phyloP scores from a whole-genome alignment of 2,113 vertebrate species.

The Myotis lucifugus region DNA sequence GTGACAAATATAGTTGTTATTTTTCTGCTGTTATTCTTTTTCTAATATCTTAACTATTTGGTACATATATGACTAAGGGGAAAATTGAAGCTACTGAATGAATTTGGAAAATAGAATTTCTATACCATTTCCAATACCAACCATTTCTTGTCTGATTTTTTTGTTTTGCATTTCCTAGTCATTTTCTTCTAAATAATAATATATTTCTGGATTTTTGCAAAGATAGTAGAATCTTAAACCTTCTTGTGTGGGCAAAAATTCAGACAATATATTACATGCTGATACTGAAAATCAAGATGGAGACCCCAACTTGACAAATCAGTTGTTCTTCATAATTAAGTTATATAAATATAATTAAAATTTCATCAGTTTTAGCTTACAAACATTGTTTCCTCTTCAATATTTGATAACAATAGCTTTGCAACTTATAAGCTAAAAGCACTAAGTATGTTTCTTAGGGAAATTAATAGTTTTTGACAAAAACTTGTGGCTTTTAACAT shows the following conservation, averaged over 20 bases:
- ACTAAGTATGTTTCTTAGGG: not conserved
- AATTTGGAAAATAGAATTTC: not conserved
- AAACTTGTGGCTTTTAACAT: conserved; percentile 7
- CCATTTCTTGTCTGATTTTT: not conserved
- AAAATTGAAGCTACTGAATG: not conserved
- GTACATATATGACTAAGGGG: not conserved
- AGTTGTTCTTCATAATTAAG: conserved; percentile 17
- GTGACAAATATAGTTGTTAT: not conserved
- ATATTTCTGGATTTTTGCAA: not conserved
- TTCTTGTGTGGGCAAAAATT: not conserved
- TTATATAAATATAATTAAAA: not conserved
- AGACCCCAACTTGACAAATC: not conserved
- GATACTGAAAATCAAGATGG: not conserved
- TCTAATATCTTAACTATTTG: not conserved
- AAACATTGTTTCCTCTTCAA: not conserved
- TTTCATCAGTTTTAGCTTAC: not conserved
- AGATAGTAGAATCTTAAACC: not conserved
- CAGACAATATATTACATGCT: not conserved
- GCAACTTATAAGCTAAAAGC: not conserved
- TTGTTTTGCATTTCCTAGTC: not conserved
- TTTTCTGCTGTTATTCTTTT: not conserved
- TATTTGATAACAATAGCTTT: not conserved
- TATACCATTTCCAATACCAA: not conserved
- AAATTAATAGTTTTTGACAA: not conserved
- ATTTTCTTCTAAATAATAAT: not conserved